These are phyloP conservation scores for Phaethornis superciliosus DNA, from an alignment of 2,113 vertebrate species.

Conservation along the genomic window DNA sequence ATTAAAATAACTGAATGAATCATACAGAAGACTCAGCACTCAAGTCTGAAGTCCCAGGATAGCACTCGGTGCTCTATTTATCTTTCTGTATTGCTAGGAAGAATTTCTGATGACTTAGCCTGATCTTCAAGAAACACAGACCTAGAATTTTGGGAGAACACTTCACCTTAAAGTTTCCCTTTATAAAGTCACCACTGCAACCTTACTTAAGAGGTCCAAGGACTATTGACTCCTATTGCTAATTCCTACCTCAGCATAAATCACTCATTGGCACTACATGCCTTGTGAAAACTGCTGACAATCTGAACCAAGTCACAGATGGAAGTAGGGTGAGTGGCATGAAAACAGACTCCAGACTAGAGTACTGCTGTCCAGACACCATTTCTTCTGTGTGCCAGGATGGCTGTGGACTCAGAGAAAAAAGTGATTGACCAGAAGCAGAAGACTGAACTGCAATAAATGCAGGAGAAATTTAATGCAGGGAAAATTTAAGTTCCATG, in stretches of 20 bases:
- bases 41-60: background rate
- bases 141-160: background rate
- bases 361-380: background rate
- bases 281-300: fast-evolving
- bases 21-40: slow-evolving; percentile 25
- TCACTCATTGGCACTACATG: background rate
- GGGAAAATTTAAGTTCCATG: background rate
- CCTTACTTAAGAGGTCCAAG: background rate
- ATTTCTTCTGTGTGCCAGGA: background rate
- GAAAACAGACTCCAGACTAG: background rate
- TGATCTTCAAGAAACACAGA: background rate
- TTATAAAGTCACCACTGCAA: background rate
- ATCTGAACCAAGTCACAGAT: background rate
- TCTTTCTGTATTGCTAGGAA: background rate
- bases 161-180: background rate
- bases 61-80: background rate
- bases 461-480: too few species aligned
- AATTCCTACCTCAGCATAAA: background rate
- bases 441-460: background rate
- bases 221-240: background rate
- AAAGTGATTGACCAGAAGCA: background rate
- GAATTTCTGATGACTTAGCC: background rate
- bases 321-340: background rate
- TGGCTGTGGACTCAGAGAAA: background rate
- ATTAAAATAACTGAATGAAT: slow-evolving; percentile 63